A percentile compares a stretch with the other conserved stretches of the same genome.
These are phyloP conservation scores for Scelioninae gen. 2 DNA, from an alignment of 2,888 invertebrate genomes.

Conservation along the genomic window DNA sequence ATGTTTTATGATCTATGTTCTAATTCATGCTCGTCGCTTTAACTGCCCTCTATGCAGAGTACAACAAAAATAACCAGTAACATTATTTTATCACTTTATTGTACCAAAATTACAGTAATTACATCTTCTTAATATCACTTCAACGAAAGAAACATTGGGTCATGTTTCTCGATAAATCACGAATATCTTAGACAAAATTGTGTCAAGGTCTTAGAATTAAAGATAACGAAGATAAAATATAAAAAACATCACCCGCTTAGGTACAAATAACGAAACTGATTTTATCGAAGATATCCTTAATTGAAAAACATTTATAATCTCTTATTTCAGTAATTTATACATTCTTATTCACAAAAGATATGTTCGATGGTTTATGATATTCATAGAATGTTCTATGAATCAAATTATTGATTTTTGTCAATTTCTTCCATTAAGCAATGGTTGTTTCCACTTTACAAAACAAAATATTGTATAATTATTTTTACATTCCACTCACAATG, in stretches of 20 bases:
- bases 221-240: no score
- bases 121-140: no score
- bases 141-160: background rate
- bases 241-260: no score
- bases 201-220: no score
- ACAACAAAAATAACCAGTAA: constrained; percentile 12
- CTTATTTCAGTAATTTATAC: background rate
- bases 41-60: background rate
- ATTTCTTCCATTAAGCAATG: no score
- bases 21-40: constrained; percentile 31
- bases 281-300: no score
- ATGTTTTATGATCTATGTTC: background rate
- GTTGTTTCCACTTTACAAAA: no score
- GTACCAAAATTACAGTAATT: constrained; percentile 41
- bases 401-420: background rate
- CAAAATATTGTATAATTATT: no score
- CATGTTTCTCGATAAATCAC: background rate
- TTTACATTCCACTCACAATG: no score
- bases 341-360: background rate
- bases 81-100: constrained; percentile 35
- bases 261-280: no score
- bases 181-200: no score
- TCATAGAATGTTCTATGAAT: background rate
- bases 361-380: background rate
- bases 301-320: no score